phyloP scores from a whole-genome alignment of 2,797 vertebrate genomes.

The Gymnoscopelus braueri region DNA sequence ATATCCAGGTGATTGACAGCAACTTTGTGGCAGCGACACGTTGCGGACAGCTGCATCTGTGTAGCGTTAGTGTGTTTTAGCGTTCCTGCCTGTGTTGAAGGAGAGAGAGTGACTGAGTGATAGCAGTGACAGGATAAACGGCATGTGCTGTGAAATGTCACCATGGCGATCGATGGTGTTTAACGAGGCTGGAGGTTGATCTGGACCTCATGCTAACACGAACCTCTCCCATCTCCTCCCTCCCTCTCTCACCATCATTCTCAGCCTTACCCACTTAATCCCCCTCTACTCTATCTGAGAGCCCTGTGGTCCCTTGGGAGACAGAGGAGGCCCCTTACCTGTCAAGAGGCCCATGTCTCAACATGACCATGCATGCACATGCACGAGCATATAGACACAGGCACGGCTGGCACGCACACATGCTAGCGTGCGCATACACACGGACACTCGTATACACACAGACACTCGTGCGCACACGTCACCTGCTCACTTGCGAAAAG shows the following conservation, averaged over 20 bases:
- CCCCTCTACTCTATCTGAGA: slow-evolving; percentile 64
- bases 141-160: slow-evolving; percentile 84
- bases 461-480: slow-evolving; percentile 14
- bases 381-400: slow-evolving; percentile 14
- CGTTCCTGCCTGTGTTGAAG: slow-evolving; percentile 40
- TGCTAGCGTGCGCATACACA: slow-evolving; percentile 1
- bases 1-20: slow-evolving; percentile 35
- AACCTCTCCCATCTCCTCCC: slow-evolving; percentile 54
- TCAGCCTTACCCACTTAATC: slow-evolving; percentile 51
- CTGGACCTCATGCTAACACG: slow-evolving; percentile 79
- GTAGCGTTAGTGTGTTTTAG: slow-evolving; percentile 3
- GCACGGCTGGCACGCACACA: neutral
- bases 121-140: slow-evolving; percentile 76
- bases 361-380: neutral
- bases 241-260: slow-evolving; percentile 29
- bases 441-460: slow-evolving; percentile 2
- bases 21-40: slow-evolving; percentile 38
- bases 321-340: slow-evolving; percentile 64
- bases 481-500: slow-evolving; percentile 16
- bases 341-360: slow-evolving; percentile 66
- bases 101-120: slow-evolving; percentile 64
- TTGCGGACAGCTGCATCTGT: slow-evolving; percentile 20
- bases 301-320: slow-evolving; percentile 53
- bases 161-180: slow-evolving; percentile 80
- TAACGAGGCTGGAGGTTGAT: slow-evolving; percentile 83